Conservation (phyloP, 1,140 invertebrate genomes). For the Drosophila navojoa region DNA sequence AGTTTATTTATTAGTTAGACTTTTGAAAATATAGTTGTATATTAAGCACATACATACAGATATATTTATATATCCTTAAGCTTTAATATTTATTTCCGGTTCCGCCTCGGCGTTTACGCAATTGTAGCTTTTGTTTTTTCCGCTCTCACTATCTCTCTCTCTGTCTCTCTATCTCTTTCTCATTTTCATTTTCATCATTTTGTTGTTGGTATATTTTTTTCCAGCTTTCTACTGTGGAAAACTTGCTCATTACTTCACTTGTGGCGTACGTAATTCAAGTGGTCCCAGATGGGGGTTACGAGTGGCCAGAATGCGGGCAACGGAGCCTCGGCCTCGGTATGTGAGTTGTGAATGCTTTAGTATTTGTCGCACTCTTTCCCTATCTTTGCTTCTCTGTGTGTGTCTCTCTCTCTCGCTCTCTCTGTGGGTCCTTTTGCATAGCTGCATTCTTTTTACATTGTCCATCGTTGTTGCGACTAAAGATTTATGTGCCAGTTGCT, state of each 20-base stretch:
- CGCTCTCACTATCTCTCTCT: too few species aligned
- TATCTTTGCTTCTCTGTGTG: background rate
- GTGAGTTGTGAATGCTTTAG: constrained; percentile 58
- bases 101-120: constrained; percentile 40
- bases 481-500: constrained; percentile 77
- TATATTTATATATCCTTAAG: constrained; percentile 65
- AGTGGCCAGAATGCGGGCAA: constrained; percentile 30
- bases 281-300: constrained; percentile 28
- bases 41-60: constrained; percentile 36
- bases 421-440: constrained; percentile 44
- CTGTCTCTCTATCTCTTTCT: too few species aligned
- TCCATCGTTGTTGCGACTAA: constrained; percentile 36
- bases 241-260: constrained; percentile 75
- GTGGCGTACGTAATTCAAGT: constrained; percentile 80
- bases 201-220: constrained; percentile 2
- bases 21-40: constrained; percentile 72
- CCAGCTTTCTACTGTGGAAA: constrained; percentile 56
- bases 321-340: background rate
- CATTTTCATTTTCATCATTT: constrained; percentile 7
- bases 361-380: constrained; percentile 52
- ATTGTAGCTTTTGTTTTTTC: constrained; percentile 11
- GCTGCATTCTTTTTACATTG: constrained; percentile 51
- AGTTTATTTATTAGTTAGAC: constrained; percentile 76
- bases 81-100: constrained; percentile 78
- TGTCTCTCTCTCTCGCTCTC: background rate